Base-by-base conservation (phyloP, 1,140 invertebrate species). In the Arion vulgaris region DNA sequence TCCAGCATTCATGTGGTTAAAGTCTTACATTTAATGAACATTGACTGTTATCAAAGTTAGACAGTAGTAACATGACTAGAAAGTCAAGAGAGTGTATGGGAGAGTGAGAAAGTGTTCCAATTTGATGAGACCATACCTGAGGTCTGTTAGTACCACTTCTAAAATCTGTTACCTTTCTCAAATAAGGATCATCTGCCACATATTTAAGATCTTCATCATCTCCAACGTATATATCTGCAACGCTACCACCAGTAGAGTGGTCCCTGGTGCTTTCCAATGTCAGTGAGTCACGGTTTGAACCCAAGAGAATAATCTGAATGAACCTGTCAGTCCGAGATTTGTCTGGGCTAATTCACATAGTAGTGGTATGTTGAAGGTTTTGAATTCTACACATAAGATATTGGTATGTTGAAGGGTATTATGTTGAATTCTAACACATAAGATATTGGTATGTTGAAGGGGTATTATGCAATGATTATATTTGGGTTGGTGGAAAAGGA, bases 141-240 rank as follows among this genome's bases (percentile, higher is more conserved):
- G 62, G n/a, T 32, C 32, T 66, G 28, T 28, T 32, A 66, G 62
- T 66, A 66, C 2, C 28, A 66, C 4, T 66, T 34, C 28, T 28
- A 19, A 49, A 41, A 45, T 66, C 9, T 62, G 28, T 84, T 90
- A 90, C 89, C 89, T 90, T 90, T 81, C 88, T 89, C 71, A 87
- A 72, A 5, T 71, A 80, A 51, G 85, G 79, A 49, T 89, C 88
- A 41, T 87, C 87, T 51, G 80, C 81, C 72, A 87, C 79, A 83
- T 87, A 86, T 72, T 84, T 86, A 57, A 87, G 85, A 57, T 88
- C 87, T 84, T 89, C 89, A 81, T 87, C 87, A 66, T 66, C 62
- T 32, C 2, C 62, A 79, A 85, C 88, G n/a, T 38, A 79, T 19
- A 79, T 79, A 73, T 89, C 88, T 79, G 86, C 88, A 75, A 80